Evolutionary conservation across 1,140 invertebrate genomes (phyloP), one percentile per base, ranked within the genome.

Genomic region (Lepidurus couesii): DNA sequence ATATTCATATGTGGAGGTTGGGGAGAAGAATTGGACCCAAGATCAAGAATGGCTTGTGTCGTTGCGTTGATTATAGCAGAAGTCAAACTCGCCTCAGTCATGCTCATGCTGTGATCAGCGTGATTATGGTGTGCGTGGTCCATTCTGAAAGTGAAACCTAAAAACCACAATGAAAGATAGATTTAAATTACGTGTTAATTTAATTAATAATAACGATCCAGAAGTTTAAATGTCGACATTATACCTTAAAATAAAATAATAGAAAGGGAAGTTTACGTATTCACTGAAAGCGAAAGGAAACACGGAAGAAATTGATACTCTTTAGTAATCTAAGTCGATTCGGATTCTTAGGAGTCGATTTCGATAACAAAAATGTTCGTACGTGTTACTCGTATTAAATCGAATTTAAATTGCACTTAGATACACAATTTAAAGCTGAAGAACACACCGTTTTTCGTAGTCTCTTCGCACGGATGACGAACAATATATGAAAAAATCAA

Each of bases 111-210:
- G n/a, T 44, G 74, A 24, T 7, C 43, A 44, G 75, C 9, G 75
- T 79, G 78, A 75, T 75, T 47, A 16, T 65, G 44, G 45, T 78
- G 77, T 10, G 44, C 42, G 73, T 79, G 78, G n/a, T 74, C 74
- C 78, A 79, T 79, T 79, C 34, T 77, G 1, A 45, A 7, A 26
- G 16, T 77, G 1, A 45, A 7, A 26, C 42, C 75, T 76, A 42
- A 47, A 44, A 77, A 7, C 4, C 26, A 77, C 21, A n/a, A 9
- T 65, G 53, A 65, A 10, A 26, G 21, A 10, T 16, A 65, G 0
- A 21, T 26, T 8, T 10, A 24, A 1, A 44, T 76, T 76, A 76
- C 6, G 16, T 11, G 42, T 44, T 9, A 10, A 2, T 2, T 44
- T 10, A 26, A 75, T 42, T 44, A 8, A 10, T 21, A 75, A 75